A percentile compares a stretch with the other conserved stretches of the same genome.
Conservation (phyloP, 1,140 invertebrate species). For the Asbolus verrucosus region DNA sequence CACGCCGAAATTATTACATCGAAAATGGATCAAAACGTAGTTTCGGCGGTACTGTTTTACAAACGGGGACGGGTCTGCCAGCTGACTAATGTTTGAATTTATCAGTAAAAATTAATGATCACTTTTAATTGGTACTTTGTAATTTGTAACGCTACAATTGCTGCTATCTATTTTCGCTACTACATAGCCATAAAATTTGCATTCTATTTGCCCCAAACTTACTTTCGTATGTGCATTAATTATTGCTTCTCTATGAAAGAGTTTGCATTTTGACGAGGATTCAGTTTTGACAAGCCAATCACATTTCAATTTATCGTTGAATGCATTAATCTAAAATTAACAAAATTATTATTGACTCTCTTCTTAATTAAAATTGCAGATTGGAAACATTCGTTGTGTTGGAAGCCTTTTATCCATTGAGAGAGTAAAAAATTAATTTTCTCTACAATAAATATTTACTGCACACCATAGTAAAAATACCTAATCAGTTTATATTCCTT, state of each 20-base stretch:
- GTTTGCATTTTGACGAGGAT: constrained; percentile 38
- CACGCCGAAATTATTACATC: constrained; percentile 11
- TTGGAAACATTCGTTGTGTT: no score
- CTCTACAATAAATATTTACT: no score
- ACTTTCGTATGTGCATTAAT: constrained; percentile 48
- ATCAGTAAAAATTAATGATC: constrained; percentile 45
- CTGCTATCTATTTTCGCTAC: constrained; percentile 42
- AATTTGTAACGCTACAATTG: constrained; percentile 47
- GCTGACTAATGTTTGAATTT: constrained; percentile 46
- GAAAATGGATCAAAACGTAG: constrained; percentile 11
- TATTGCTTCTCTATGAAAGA: constrained; percentile 24
- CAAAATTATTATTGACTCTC: no score
- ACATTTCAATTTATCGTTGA: background rate
- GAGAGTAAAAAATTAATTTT: no score
- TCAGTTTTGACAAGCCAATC: background rate
- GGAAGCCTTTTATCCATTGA: no score
- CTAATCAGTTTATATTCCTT: no score
- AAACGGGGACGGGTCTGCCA: constrained; percentile 24
- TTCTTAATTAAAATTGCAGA: no score
- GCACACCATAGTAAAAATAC: no score
- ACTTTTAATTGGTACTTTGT: constrained; percentile 41
- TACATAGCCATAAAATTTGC: constrained; percentile 33
- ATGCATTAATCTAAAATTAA: background rate
- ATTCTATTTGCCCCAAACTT: constrained; percentile 40
- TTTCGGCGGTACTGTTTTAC: constrained; percentile 19